Evolutionary conservation across 2,797 vertebrate species (phyloP), one percentile per base, ranked within the genome.

Genomic region (Alectoris magna): DNA sequence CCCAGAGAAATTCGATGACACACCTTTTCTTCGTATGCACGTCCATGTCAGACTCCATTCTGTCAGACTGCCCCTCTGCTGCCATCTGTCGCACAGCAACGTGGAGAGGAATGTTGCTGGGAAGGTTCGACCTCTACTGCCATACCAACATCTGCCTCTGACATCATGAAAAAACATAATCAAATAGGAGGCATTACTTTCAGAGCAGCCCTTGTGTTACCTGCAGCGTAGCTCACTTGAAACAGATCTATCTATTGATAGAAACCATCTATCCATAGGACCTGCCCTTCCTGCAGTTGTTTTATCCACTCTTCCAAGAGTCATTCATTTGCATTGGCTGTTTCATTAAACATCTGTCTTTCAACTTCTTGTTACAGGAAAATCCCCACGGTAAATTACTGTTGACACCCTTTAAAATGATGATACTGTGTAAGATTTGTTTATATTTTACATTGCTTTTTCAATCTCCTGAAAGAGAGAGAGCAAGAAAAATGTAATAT

Each of bases 181-280:
- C 31, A 55, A 55, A 55, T 55, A 55, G 53, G 29, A 55, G 53
- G 53, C 53, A 31, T 29, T 31, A 55, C 16, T 31, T 31, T 31
- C 16, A 10, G 53, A 31, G 16, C 27, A 29, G 6, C 27, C 53
- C 51, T 60, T 48, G 86, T 89, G 91, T 92, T 94, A 81, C 38
- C 44, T 73, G 27, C 70, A 87, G 51, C 39, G 76, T 36, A 78
- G 36, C 64, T 86, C 73, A 67, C 70, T 72, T 71, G 46, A 86
- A 89, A 94, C 76, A 76, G 73, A 76, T 43, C 29, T 55, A 16
- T 55, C 53, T 55, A 18, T 29, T 31, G 53, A 55, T 31, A 55
- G 53, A 88, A 95, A 90, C 68, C 48, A 86, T 93, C 56, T 69
- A 76, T 89, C 93, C 94, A 73, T 11, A 88, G 64, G 73, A 88